Evolutionary conservation across 2,888 invertebrate genomes (phyloP).

Genomic region (Margaritifera margaritifera): DNA sequence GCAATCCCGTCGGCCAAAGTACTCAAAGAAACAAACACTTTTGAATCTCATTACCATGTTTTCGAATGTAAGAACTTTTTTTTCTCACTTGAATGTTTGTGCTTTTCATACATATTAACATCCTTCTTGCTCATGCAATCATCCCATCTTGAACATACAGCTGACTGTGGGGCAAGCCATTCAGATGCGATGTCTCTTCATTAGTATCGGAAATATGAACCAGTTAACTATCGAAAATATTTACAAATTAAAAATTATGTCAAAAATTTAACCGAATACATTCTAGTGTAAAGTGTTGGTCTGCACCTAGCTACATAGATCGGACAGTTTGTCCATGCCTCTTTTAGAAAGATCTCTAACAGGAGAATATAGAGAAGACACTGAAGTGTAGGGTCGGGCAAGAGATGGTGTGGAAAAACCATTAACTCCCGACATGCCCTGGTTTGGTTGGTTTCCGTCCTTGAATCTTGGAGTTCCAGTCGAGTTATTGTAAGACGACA

Average conservation of each 20-base stretch:
- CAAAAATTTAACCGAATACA: constrained; percentile 1
- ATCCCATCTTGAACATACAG: no score
- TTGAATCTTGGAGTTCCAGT: constrained; percentile 38
- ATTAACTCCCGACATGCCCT: constrained; percentile 37
- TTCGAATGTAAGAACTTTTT: no score
- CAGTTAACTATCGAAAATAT: no score
- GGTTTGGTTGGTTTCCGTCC: constrained; percentile 33
- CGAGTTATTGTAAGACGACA: constrained; percentile 32
- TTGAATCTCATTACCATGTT: no score
- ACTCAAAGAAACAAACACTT: no score
- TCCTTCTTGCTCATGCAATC: no score
- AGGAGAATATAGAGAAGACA: constrained; percentile 46
- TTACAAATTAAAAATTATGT: not conserved
- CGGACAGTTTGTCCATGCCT: constrained; percentile 31
- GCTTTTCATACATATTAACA: no score
- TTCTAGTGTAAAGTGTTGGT: not conserved
- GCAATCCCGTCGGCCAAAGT: no score
- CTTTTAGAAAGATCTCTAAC: constrained; percentile 39
- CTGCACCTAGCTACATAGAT: constrained; percentile 26
- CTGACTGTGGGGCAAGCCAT: no score
- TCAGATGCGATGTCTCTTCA: no score
- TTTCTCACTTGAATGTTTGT: no score
- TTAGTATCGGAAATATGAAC: no score
- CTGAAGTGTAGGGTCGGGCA: constrained; percentile 42
- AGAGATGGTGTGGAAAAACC: constrained; percentile 40